Conservation (phyloP, 2,113 vertebrate species). For the Archocentrus centrarchus region DNA sequence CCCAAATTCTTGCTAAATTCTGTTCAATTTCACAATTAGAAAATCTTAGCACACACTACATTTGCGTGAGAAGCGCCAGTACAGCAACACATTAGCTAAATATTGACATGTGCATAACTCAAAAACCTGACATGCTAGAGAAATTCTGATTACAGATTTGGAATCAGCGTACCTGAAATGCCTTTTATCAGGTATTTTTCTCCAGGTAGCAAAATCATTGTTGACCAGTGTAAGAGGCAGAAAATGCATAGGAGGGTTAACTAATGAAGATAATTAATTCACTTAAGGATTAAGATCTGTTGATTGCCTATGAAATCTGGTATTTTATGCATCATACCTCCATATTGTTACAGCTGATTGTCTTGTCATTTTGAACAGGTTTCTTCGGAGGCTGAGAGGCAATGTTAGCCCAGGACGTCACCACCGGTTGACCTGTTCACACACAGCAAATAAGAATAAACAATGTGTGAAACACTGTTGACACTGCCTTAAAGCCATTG, state of each 20-base stretch:
- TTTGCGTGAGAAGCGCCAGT: too few species aligned
- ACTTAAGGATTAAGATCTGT: background rate
- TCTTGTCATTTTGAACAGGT: conserved; percentile 25
- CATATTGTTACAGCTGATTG: background rate
- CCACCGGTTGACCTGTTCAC: conserved; percentile 14
- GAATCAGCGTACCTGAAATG: too few species aligned
- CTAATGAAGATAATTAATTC: background rate
- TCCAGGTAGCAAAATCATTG: too few species aligned
- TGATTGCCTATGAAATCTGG: background rate
- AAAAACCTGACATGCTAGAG: too few species aligned
- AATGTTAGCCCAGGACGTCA: conserved; percentile 79
- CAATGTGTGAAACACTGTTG: background rate
- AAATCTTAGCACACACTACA: too few species aligned
- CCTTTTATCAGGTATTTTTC: too few species aligned
- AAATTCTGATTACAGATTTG: too few species aligned
- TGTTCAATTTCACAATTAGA: too few species aligned
- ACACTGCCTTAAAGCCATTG: background rate
- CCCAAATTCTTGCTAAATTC: too few species aligned
- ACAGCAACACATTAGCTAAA: too few species aligned
- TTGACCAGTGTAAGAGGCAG: background rate
- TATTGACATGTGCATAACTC: too few species aligned
- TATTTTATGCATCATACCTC: conserved; percentile 49
- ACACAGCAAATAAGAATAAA: background rate
- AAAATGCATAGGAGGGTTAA: background rate
- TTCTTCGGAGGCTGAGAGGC: conserved; percentile 81